Conservation (phyloP, 2,113 vertebrate species). For the Fukomys damarensis region DNA sequence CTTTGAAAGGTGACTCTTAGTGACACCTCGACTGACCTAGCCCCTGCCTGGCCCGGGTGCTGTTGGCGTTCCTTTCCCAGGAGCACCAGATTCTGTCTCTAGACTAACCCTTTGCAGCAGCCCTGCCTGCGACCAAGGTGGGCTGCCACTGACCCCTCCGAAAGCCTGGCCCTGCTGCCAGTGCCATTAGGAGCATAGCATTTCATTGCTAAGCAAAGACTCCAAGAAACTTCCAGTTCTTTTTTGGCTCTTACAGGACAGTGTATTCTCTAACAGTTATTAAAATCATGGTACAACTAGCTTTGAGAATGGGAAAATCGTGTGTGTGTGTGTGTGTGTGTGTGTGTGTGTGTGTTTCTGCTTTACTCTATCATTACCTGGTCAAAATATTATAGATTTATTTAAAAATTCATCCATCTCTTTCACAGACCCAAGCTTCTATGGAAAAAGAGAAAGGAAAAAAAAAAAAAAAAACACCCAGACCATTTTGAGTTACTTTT, state of each 20-base stretch:
- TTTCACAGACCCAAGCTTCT: slow-evolving; percentile 14
- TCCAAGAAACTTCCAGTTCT: background rate
- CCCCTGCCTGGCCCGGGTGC: background rate
- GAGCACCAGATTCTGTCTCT: slow-evolving; percentile 46
- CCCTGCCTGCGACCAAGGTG: background rate
- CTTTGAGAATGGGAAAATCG: background rate
- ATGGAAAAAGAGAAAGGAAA: background rate
- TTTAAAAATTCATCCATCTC: slow-evolving; percentile 39
- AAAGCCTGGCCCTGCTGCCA: background rate
- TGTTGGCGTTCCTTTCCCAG: slow-evolving; percentile 7
- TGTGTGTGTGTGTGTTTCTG: background rate
- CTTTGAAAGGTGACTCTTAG: slow-evolving; percentile 83
- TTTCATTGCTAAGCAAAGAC: background rate
- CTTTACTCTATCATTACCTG: slow-evolving; percentile 19
- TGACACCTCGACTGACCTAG: slow-evolving; percentile 79
- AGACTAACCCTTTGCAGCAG: background rate
- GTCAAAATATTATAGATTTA: background rate
- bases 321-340: background rate
- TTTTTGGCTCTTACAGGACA: background rate
- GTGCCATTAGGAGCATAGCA: background rate
- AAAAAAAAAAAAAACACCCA: background rate
- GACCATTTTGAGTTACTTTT: background rate
- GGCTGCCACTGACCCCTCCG: background rate
- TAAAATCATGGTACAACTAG: background rate
- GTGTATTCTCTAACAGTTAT: background rate